Evolutionary conservation across 1,140 invertebrate species (phyloP).

Genomic region (Brachionus sp.): DNA sequence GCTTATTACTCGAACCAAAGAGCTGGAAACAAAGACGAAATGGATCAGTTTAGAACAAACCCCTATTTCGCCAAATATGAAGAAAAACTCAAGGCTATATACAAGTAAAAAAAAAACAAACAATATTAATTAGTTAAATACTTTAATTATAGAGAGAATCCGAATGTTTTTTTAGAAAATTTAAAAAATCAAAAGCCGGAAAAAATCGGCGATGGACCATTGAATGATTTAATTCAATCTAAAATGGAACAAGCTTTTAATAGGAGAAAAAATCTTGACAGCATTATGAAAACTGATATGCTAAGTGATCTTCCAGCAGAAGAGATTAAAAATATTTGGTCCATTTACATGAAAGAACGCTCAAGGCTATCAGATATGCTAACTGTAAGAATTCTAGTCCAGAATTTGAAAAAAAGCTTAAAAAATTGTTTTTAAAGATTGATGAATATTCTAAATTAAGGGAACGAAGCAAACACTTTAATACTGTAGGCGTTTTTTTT

Average conservation of each 20-base stretch:
- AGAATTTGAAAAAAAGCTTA: not conserved
- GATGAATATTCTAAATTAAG: slow-evolving; percentile 10
- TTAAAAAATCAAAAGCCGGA: slow-evolving; percentile 22
- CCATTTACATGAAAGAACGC: slow-evolving; percentile 25
- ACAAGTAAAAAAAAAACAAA: slow-evolving; percentile 13
- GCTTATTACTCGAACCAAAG: not conserved
- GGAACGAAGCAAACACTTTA: not conserved
- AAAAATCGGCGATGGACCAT: slow-evolving; percentile 32
- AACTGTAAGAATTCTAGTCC: not conserved
- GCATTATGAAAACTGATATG: slow-evolving; percentile 31
- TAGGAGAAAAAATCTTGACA: slow-evolving; percentile 17
- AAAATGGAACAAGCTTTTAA: slow-evolving; percentile 8
- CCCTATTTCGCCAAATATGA: slow-evolving; percentile 43
- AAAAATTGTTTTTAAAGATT: not conserved
- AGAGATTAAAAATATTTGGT: slow-evolving; percentile 43
- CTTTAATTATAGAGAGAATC: slow-evolving; percentile 20
- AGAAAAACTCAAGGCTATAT: slow-evolving; percentile 36
- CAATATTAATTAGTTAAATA: not conserved
- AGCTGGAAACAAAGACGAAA: not conserved
- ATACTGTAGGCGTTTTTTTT: slow-evolving; percentile 12
- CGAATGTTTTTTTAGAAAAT: not conserved
- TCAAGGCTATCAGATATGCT: slow-evolving; percentile 12
- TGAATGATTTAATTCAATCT: not conserved
- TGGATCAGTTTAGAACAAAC: slow-evolving; percentile 15
- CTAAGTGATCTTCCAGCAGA: not conserved